These are phyloP conservation scores for Hedya salicella DNA, from an alignment of 2,888 invertebrate genomes.

Conservation along the genomic window DNA sequence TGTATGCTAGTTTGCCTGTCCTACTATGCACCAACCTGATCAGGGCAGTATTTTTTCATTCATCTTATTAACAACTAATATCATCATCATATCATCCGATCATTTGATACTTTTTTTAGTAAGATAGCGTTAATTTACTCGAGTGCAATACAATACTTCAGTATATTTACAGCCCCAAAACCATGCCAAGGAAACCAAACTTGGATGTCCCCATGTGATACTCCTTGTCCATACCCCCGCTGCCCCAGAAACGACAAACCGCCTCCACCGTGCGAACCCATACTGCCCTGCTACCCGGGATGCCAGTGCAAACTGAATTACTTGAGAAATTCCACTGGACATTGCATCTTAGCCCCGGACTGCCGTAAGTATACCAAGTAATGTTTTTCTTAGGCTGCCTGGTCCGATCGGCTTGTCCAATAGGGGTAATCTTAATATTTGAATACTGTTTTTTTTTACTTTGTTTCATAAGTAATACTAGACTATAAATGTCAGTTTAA, in stretches of 20 bases:
- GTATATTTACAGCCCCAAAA: slow-evolving; percentile 30
- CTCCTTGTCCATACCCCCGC: slow-evolving; percentile 12
- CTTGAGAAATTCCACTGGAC: slow-evolving; percentile 24
- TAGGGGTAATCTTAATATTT: neutral
- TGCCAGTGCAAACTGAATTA: slow-evolving; percentile 43
- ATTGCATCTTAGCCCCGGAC: slow-evolving; percentile 36
- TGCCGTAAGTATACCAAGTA: slow-evolving; percentile 36
- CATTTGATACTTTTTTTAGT: too few relatives aligned
- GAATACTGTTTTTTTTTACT: too few relatives aligned
- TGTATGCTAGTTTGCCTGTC: too few relatives aligned
- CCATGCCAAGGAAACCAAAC: slow-evolving; percentile 37
- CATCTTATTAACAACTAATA: too few relatives aligned
- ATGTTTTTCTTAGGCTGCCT: too few relatives aligned
- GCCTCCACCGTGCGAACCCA: slow-evolving; percentile 19
- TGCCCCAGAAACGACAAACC: slow-evolving; percentile 38
- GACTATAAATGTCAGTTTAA: too few relatives aligned
- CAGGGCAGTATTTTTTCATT: too few relatives aligned
- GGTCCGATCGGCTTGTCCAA: too few relatives aligned
- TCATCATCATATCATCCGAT: too few relatives aligned
- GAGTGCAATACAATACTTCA: too few relatives aligned
- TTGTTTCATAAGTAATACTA: too few relatives aligned
- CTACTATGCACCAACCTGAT: too few relatives aligned
- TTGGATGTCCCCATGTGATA: slow-evolving; percentile 32
- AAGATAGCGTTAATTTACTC: neutral
- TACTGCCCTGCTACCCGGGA: slow-evolving; percentile 30